Evolutionary conservation across 2,113 vertebrate genomes (phyloP).

Genomic region (Gallinago paraguaiae): DNA sequence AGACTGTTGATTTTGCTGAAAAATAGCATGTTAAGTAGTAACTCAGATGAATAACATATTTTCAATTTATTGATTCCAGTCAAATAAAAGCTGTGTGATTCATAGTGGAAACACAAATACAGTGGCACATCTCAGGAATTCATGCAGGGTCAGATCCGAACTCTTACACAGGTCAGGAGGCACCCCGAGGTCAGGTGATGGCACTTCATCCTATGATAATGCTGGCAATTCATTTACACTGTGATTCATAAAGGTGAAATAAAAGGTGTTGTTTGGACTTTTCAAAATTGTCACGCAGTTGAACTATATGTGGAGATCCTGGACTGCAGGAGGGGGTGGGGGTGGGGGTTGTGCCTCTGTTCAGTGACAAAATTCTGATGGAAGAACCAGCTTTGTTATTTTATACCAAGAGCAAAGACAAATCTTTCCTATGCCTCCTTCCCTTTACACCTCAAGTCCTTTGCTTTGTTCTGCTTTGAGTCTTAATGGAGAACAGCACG

Average conservation of each 20-base stretch:
- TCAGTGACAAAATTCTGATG: background rate
- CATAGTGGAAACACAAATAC: background rate
- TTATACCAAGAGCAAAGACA: constrained; percentile 11
- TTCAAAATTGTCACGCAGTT: background rate
- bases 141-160: rapidly evolving
- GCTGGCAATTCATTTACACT: background rate
- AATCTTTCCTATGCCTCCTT: background rate
- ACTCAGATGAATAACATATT: constrained; percentile 32
- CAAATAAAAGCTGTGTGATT: constrained; percentile 20
- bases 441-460: background rate
- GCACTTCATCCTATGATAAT: background rate
- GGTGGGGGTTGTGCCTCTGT: background rate
- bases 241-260: background rate
- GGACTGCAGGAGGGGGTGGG: background rate
- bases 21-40: constrained; percentile 51
- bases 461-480: constrained; percentile 26
- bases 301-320: background rate
- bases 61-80: constrained; percentile 26
- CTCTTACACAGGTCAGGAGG: background rate
- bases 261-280: background rate
- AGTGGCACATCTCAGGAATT: background rate
- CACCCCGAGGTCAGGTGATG: background rate
- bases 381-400: constrained; percentile 15
- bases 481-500: background rate
- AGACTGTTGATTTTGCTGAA: constrained; percentile 62